Evolutionary conservation across 2,797 vertebrate species (phyloP).

Genomic region (Pogonophryne albipinna): DNA sequence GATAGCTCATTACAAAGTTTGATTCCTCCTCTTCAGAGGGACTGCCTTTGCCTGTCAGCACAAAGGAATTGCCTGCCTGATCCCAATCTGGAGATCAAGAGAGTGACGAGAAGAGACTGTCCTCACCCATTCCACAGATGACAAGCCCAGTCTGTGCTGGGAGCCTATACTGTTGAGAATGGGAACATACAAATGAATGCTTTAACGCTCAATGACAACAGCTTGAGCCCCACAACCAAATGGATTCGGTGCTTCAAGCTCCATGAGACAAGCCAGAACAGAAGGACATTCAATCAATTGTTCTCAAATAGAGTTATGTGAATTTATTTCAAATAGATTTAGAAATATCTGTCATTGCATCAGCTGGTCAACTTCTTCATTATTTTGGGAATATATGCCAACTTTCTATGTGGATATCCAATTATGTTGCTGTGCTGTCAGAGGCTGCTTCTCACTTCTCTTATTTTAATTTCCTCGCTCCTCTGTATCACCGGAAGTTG

Average conservation of each 20-base stretch:
- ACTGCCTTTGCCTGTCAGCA: slow-evolving; percentile 61
- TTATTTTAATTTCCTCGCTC: too few relatives aligned
- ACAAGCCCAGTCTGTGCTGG: slow-evolving; percentile 12
- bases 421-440: too few relatives aligned
- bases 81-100: slow-evolving; percentile 67
- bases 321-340: too few relatives aligned
- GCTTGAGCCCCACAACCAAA: not conserved
- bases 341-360: too few relatives aligned
- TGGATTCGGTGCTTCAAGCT: not conserved
- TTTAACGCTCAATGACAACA: slow-evolving; percentile 7
- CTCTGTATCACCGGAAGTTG: too few relatives aligned
- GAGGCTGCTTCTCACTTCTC: too few relatives aligned
- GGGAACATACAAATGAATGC: slow-evolving; percentile 6
- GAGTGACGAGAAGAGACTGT: slow-evolving; percentile 52
- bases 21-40: slow-evolving; percentile 67
- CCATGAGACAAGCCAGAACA: not conserved
- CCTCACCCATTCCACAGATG: slow-evolving; percentile 29
- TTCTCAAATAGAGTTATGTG: too few relatives aligned
- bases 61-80: slow-evolving; percentile 68
- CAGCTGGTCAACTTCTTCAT: too few relatives aligned
- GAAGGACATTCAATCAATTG: not conserved
- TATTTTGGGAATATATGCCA: too few relatives aligned
- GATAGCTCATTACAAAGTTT: slow-evolving; percentile 72
- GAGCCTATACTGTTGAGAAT: slow-evolving; percentile 6
- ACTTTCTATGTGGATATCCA: too few relatives aligned